Evolutionary conservation across 2,888 invertebrate genomes (phyloP).

Genomic region (Dryobota labecula): DNA sequence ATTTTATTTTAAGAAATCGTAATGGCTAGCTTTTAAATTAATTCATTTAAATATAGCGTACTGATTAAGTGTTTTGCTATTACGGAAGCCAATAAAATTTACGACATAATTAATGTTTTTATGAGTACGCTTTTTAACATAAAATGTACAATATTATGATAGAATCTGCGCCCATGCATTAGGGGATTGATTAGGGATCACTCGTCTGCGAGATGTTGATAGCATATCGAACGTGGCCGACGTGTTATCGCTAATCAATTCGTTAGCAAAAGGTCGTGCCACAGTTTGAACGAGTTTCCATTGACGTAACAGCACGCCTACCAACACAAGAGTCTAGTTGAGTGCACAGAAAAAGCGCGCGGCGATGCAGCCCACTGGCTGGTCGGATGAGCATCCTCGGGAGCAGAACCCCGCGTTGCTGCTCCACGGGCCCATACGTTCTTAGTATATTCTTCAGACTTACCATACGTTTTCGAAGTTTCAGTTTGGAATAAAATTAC

Average conservation of each 20-base stretch:
- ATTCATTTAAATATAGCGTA: conserved; percentile 22
- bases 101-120: conserved; percentile 20
- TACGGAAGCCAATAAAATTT: conserved; percentile 24
- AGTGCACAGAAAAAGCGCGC: conserved; percentile 16
- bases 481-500: neutral
- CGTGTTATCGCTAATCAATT: conserved; percentile 62
- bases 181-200: conserved; percentile 44
- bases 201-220: conserved; percentile 44
- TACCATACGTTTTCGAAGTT: neutral
- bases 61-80: conserved; percentile 10
- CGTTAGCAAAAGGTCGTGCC: conserved; percentile 65
- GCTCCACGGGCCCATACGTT: too few species aligned
- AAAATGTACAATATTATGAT: conserved; percentile 9
- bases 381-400: neutral
- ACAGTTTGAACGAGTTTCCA: conserved; percentile 51
- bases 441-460: neutral
- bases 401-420: neutral
- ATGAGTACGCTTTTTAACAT: conserved; percentile 8
- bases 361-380: neutral
- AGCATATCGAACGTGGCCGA: conserved; percentile 29
- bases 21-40: conserved; percentile 18
- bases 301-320: conserved; percentile 52
- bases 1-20: conserved; percentile 35
- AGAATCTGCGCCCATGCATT: conserved; percentile 30
- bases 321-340: conserved; percentile 15